A percentile compares a stretch with the other conserved stretches of the same genome.
These are phyloP conservation scores for Trematomus bernacchii DNA, from an alignment of 2,797 vertebrate species.

Conservation along the genomic window DNA sequence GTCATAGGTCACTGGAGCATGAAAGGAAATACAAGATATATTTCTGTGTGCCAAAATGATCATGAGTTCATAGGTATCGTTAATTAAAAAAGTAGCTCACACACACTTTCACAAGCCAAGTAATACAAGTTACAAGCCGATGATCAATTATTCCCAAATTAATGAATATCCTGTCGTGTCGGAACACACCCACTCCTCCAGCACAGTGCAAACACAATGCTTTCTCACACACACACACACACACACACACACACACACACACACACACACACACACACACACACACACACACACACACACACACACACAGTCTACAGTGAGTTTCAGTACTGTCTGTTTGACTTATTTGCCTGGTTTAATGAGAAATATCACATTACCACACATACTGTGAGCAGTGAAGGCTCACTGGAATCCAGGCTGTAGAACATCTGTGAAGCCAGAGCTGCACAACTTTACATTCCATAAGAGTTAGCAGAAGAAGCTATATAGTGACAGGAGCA, in stretches of 20 bases:
- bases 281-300: conserved; percentile 24
- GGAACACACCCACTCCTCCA: conserved; percentile 65
- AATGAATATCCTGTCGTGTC: conserved; percentile 72
- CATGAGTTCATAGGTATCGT: neutral
- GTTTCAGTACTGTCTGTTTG: conserved; percentile 58
- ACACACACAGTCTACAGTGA: conserved; percentile 29
- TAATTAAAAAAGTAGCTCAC: conserved; percentile 6
- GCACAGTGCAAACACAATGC: conserved; percentile 36
- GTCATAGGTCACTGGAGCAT: conserved; percentile 16
- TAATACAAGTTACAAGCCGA: conserved; percentile 61
- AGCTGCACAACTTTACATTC: neutral
- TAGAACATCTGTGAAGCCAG: conserved; percentile 23
- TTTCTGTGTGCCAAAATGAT: neutral
- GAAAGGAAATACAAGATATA: conserved; percentile 9
- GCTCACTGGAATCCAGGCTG: conserved; percentile 39
- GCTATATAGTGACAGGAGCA: neutral
- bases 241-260: conserved; percentile 34
- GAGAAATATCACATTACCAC: conserved; percentile 62
- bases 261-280: conserved; percentile 56
- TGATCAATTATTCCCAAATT: conserved; percentile 78
- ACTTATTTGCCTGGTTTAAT: conserved; percentile 58
- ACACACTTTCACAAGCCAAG: conserved; percentile 18
- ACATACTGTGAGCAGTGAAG: conserved; percentile 22
- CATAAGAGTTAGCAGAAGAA: neutral
- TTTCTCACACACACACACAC: conserved; percentile 20